These are phyloP conservation scores for Alosa alosa DNA, from an alignment of 2,113 vertebrate genomes.

Conservation along the genomic window DNA sequence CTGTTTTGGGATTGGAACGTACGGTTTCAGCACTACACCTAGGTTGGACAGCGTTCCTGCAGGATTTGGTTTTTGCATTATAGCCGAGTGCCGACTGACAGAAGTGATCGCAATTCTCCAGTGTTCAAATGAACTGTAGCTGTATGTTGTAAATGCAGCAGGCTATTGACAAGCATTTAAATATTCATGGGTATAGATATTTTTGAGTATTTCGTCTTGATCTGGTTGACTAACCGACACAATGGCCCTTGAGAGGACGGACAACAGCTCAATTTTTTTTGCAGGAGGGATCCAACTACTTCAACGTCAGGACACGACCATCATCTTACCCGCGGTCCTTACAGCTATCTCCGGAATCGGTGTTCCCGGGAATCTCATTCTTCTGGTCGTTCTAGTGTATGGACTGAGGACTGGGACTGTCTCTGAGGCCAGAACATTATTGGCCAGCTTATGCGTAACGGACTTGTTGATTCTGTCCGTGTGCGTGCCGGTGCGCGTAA, in stretches of 20 bases:
- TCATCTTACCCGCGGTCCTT: slow-evolving; percentile 66
- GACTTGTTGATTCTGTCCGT: slow-evolving; percentile 70
- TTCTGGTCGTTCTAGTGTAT: slow-evolving; percentile 65
- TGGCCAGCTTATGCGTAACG: slow-evolving; percentile 63
- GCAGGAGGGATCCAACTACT: slow-evolving; percentile 69
- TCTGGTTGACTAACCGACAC: neutral
- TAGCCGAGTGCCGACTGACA: neutral
- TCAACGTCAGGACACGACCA: slow-evolving; percentile 55
- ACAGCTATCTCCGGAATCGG: slow-evolving; percentile 68
- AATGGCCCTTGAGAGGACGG: slow-evolving; percentile 21
- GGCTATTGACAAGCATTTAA: neutral
- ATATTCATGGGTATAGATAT: neutral
- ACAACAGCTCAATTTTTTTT: slow-evolving; percentile 60
- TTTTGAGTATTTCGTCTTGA: neutral
- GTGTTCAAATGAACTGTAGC: neutral
- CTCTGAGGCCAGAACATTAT: slow-evolving; percentile 65
- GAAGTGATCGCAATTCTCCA: neutral
- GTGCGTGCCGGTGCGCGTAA: slow-evolving; percentile 68
- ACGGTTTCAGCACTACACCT: slow-evolving; percentile 49
- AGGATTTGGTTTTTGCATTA: neutral
- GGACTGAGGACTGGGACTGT: slow-evolving; percentile 61
- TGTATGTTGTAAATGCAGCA: neutral
- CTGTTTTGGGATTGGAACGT: neutral
- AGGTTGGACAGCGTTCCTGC: neutral
- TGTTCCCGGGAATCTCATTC: slow-evolving; percentile 68